Conservation (phyloP, 1,140 invertebrate genomes). For the Dysdera silvatica region DNA sequence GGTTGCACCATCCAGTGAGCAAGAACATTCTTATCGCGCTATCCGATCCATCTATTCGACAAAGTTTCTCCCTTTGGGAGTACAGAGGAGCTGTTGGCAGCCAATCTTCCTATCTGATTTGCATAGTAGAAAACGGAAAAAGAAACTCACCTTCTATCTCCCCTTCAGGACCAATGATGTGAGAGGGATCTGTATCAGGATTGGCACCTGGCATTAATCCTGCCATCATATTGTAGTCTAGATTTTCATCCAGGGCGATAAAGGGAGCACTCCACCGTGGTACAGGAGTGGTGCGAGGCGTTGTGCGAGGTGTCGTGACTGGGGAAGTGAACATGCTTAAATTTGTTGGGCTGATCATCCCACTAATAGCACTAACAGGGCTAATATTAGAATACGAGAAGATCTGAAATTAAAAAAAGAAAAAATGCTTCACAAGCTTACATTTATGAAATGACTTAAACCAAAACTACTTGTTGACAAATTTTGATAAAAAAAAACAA, state of each 20-base stretch:
- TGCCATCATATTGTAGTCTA: constrained; percentile 80
- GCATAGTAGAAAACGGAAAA: neutral
- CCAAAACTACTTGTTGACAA: too few species aligned
- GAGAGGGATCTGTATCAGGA: constrained; percentile 56
- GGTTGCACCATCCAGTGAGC: neutral
- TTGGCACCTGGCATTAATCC: constrained; percentile 55
- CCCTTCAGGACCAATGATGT: constrained; percentile 59
- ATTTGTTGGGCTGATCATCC: constrained; percentile 82
- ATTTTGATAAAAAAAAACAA: too few species aligned
- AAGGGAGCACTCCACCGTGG: constrained; percentile 79
- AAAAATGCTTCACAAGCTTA: neutral
- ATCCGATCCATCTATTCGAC: neutral
- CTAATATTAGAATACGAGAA: constrained; percentile 31
- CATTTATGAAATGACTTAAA: neutral
- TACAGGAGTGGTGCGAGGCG: constrained; percentile 53
- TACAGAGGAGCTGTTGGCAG: neutral
- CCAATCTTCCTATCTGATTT: neutral
- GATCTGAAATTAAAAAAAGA: constrained; percentile 11
- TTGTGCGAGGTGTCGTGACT: constrained; percentile 60
- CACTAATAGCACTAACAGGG: constrained; percentile 56
- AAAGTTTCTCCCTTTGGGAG: neutral
- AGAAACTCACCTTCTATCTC: constrained; percentile 25
- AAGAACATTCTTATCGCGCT: neutral
- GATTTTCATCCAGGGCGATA: constrained; percentile 73
- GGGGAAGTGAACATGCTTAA: constrained; percentile 77